Evolutionary conservation across 2,113 vertebrate genomes (phyloP), one percentile per base, ranked within the genome.

Genomic region (Phyllostomus discolor): DNA sequence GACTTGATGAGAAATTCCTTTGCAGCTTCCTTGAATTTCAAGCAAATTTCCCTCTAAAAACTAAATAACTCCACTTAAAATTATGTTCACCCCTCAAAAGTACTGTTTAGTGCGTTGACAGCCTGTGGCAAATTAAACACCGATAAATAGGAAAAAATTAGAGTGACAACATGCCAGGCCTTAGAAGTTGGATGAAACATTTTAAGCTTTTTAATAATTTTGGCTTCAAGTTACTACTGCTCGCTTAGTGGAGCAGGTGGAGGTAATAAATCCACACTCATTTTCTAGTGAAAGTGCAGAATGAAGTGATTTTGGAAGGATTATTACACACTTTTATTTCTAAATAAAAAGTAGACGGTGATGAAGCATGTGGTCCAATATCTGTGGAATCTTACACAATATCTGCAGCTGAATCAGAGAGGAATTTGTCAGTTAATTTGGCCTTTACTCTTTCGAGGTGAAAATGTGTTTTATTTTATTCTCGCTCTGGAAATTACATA

Each of bases 161-260:
- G 31, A 46, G 54, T 50, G 46, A 41, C 16, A 84, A 26, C 48
- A 66, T 48, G 35, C 57, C 90, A 50, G 57, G 1, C 84, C 6
- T 67, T 38, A 31, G 10, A 10, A 83, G 69, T 31, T 84, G 20
- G 52, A 52, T 88, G 11, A 85, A 95, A 88, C 12, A 64, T 93
- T 78, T 95, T 52, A 89, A 70, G 31, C 17, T 76, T 96, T 93
- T 76, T 64, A 84, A 88, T 81, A 88, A 80, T 80, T 90, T 92
- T 94, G 85, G 84, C n/a, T 26, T 64, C 59, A 84, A 90, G 64
- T 64, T 76, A 75, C 43, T 80, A 64, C 24, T 15, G 75, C 43
- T 31, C 41, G 80, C 38, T 76, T 96, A 90, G 83, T 28, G 93
- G 72, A 86, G 82, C 62, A 90, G 83, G 84, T 92, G 31, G 52